A percentile compares a stretch with the other conserved stretches of the same genome.
Conservation (phyloP, 2,797 vertebrate genomes). For the Hippoglossus hippoglossus region DNA sequence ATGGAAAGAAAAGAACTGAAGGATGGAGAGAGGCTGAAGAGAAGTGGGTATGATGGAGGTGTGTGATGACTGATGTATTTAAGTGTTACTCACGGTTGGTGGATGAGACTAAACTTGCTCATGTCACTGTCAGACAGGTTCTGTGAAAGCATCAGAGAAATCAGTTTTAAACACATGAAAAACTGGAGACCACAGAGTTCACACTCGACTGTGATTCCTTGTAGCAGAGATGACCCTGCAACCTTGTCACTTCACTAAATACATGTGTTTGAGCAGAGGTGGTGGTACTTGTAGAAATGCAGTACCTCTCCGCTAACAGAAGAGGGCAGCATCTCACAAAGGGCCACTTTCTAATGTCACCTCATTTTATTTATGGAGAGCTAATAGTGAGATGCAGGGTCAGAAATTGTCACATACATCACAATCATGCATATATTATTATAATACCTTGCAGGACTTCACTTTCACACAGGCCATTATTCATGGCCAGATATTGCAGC, state of each 20-base stretch:
- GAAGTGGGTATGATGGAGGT: neutral
- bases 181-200: neutral
- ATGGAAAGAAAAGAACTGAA: neutral
- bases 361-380: neutral
- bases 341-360: neutral
- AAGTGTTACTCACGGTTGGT: slow-evolving; percentile 86
- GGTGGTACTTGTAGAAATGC: neutral
- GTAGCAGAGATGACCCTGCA: neutral
- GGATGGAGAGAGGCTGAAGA: neutral
- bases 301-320: slow-evolving; percentile 45
- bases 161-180: neutral
- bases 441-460: neutral
- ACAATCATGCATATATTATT: slow-evolving; percentile 1
- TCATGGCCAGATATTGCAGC: neutral
- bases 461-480: neutral
- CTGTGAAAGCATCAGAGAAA: slow-evolving; percentile 74
- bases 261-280: neutral
- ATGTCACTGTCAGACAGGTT: slow-evolving; percentile 83
- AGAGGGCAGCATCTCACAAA: slow-evolving; percentile 78
- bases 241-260: neutral
- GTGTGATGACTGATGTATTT: neutral
- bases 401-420: neutral
- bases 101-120: slow-evolving; percentile 85
- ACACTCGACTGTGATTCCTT: slow-evolving; percentile 1
- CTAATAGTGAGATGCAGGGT: neutral